Percentiles rank a stretch among this genome's conserved stretches.
Evolutionary conservation across 2,797 vertebrate genomes (phyloP).

Genomic region (Toxotes lorentzi): DNA sequence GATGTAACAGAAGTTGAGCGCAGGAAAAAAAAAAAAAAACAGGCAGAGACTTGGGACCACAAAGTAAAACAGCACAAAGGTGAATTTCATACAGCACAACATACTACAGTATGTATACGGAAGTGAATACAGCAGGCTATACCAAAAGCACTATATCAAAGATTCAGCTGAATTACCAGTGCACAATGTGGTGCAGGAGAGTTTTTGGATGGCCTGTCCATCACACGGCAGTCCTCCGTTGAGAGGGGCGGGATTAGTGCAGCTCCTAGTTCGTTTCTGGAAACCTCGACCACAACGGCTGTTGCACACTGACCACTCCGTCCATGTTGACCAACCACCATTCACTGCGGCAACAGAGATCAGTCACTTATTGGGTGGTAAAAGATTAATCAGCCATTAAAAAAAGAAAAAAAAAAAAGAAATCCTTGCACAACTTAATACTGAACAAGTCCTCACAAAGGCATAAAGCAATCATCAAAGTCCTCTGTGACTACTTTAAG

Average conservation of each 20-base stretch:
- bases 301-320: constrained; percentile 94
- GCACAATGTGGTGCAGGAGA: constrained; percentile 92
- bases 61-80: neutral
- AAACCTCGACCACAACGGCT: constrained; percentile 93
- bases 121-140: neutral
- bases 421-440: neutral
- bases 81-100: neutral
- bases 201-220: constrained; percentile 92
- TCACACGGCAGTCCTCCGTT: constrained; percentile 94
- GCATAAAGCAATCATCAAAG: neutral
- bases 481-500: neutral
- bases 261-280: constrained; percentile 94
- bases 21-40: neutral
- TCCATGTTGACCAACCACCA: constrained; percentile 96
- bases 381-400: neutral
- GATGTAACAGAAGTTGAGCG: neutral
- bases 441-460: neutral
- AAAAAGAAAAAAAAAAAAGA: neutral
- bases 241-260: constrained; percentile 94
- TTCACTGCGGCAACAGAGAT: constrained; percentile 86
- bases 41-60: neutral
- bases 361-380: neutral
- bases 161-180: constrained; percentile 83
- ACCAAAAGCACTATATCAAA: neutral
- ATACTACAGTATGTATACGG: neutral